Conservation (phyloP, 2,113 vertebrate genomes). For the Balaenoptera acutorostrata region DNA sequence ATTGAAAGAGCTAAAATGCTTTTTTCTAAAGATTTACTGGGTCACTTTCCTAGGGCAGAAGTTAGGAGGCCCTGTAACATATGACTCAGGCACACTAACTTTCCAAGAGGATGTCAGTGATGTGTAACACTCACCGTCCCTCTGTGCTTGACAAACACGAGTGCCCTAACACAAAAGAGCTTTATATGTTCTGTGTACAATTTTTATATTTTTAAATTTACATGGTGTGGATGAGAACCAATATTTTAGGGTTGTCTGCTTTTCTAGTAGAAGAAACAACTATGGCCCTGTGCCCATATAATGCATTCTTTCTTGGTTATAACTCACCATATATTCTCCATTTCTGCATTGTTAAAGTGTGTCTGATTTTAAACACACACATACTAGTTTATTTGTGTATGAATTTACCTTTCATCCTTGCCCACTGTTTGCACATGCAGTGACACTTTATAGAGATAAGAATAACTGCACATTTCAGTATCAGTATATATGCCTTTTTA, state of each 20-base stretch:
- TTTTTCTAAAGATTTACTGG: neutral
- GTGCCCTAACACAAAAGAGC: neutral
- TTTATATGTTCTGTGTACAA: neutral
- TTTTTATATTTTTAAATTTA: neutral
- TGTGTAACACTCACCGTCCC: neutral
- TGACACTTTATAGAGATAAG: constrained; percentile 22
- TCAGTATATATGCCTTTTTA: constrained; percentile 69
- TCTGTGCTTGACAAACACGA: neutral
- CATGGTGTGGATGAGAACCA: neutral
- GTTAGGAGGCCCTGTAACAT: neutral
- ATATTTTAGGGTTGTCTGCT: neutral
- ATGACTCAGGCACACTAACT: neutral
- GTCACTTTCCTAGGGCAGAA: neutral
- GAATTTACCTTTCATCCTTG: neutral
- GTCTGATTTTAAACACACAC: neutral
- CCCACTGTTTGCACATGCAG: neutral
- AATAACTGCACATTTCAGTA: constrained; percentile 38
- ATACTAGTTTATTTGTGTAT: neutral
- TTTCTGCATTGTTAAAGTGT: neutral
- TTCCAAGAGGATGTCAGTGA: neutral
- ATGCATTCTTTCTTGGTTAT: neutral
- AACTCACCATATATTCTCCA: neutral
- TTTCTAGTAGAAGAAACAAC: neutral
- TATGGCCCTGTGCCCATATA: neutral
- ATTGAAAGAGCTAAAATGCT: neutral